A percentile compares a stretch with the other conserved stretches of the same genome.
Evolutionary conservation across 2,888 invertebrate species (phyloP).

Genomic region (Brenthis ino): DNA sequence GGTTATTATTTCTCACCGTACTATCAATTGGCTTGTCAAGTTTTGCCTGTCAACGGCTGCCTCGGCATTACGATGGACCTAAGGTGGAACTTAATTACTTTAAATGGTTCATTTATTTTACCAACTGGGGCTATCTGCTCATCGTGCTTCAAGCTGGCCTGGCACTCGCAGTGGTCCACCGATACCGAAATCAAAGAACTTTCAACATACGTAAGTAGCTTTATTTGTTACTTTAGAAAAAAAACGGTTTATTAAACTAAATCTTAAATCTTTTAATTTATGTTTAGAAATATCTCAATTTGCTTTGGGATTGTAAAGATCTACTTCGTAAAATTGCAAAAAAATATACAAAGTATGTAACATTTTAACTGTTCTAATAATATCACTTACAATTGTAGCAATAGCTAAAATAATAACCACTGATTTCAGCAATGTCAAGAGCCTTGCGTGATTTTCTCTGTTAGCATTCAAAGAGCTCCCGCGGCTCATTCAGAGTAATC

Average conservation of each 20-base stretch:
- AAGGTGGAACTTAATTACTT: slow-evolving; percentile 68
- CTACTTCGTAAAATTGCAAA: too few relatives aligned
- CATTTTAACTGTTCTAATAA: background rate
- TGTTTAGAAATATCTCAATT: too few relatives aligned
- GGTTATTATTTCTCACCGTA: slow-evolving; percentile 79
- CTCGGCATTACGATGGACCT: slow-evolving; percentile 61
- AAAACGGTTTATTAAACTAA: too few relatives aligned
- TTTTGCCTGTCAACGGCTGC: slow-evolving; percentile 69
- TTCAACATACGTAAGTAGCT: slow-evolving; percentile 60
- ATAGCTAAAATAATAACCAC: slow-evolving; percentile 14
- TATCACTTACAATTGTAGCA: background rate
- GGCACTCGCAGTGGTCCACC: slow-evolving; percentile 75
- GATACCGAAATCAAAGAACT: slow-evolving; percentile 62
- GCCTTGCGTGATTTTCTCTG: slow-evolving; percentile 58
- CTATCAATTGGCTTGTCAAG: slow-evolving; percentile 70
- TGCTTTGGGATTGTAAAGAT: too few relatives aligned
- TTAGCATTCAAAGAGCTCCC: slow-evolving; percentile 51
- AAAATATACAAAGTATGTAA: too few relatives aligned
- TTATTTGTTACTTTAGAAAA: too few relatives aligned
- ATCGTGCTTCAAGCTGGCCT: slow-evolving; percentile 83
- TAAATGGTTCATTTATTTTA: slow-evolving; percentile 88
- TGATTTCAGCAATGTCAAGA: slow-evolving; percentile 52
- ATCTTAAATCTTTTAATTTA: too few relatives aligned
- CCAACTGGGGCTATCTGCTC: slow-evolving; percentile 86
- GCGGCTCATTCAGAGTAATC: slow-evolving; percentile 60